These are phyloP conservation scores for Metalampra italica DNA, from an alignment of 2,888 invertebrate genomes.

Conservation along the genomic window DNA sequence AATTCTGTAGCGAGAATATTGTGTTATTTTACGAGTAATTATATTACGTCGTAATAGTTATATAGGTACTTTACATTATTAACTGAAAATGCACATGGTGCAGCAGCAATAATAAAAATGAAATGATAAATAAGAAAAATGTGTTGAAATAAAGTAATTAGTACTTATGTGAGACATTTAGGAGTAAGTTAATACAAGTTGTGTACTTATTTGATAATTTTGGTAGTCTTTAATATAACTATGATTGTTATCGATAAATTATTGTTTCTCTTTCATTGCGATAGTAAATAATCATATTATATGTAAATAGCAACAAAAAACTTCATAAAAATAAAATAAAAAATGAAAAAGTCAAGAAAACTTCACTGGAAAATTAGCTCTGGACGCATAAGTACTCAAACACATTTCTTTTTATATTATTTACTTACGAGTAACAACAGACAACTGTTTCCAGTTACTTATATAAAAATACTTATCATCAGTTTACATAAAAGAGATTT, in stretches of 20 bases:
- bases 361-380: neutral
- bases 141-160: slow-evolving; percentile 7
- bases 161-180: slow-evolving; percentile 6
- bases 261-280: neutral
- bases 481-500: neutral
- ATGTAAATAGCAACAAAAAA: too few species aligned
- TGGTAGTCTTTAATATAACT: slow-evolving; percentile 1
- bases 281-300: too few species aligned
- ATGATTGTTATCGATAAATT: neutral
- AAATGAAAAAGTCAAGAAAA: neutral
- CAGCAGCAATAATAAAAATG: neutral
- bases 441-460: neutral
- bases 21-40: too few species aligned
- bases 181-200: slow-evolving; percentile 3
- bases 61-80: too few species aligned
- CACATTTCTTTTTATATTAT: neutral
- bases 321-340: too few species aligned
- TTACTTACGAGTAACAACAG: neutral
- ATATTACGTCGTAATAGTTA: too few species aligned
- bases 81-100: neutral
- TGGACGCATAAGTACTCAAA: neutral
- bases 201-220: slow-evolving; percentile 11
- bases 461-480: neutral
- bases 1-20: neutral
- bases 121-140: neutral